Evolutionary conservation across 2,797 vertebrate species (phyloP).

Genomic region (Mus caroli): DNA sequence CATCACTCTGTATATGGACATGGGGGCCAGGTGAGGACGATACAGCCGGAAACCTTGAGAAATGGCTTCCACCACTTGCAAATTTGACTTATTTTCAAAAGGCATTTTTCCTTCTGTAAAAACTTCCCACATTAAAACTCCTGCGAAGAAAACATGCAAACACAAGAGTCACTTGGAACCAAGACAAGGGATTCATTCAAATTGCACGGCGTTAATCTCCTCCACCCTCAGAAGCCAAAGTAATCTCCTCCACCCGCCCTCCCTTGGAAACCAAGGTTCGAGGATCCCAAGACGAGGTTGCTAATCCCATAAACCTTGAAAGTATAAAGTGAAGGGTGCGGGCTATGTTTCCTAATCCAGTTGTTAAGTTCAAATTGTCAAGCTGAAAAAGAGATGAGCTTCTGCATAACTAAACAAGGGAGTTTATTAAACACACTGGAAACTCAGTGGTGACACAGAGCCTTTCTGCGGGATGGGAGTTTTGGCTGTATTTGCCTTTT

Average conservation of each 20-base stretch:
- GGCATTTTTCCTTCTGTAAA: conserved; percentile 93
- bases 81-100: conserved; percentile 92
- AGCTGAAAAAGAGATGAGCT: background rate
- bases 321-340: background rate
- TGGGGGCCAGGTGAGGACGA: conserved; percentile 89
- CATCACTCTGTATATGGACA: conserved; percentile 91
- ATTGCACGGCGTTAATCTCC: background rate
- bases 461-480: background rate
- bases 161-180: conserved; percentile 19
- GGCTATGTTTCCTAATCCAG: background rate
- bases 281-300: background rate
- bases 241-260: background rate
- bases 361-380: background rate
- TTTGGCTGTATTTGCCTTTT: conserved; percentile 10
- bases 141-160: conserved; percentile 84
- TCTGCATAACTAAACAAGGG: background rate
- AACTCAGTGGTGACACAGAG: background rate
- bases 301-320: conserved; percentile 16
- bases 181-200: conserved; percentile 36
- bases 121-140: conserved; percentile 96
- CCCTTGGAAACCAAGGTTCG: background rate
- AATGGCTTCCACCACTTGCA: conserved; percentile 92
- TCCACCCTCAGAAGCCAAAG: background rate
- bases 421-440: background rate
- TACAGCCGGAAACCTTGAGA: conserved; percentile 93